These are phyloP conservation scores for Chironomus striatipennis DNA, from an alignment of 1,140 invertebrate genomes.

Conservation along the genomic window DNA sequence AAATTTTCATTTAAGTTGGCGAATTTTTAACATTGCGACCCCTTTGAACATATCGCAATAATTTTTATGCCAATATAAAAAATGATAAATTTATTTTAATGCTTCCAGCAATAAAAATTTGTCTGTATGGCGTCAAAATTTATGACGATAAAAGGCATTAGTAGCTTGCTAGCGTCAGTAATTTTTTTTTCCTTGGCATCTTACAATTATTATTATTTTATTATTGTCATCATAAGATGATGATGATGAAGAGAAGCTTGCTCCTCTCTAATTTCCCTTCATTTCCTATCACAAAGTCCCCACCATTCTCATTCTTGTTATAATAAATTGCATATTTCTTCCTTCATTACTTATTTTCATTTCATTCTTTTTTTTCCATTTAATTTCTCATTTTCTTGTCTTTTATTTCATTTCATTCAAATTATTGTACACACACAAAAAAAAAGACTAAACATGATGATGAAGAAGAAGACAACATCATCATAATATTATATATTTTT, in stretches of 20 bases:
- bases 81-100: conserved; percentile 1
- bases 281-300: background rate
- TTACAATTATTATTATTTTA: background rate
- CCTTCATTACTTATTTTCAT: background rate
- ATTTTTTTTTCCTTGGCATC: background rate
- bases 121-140: conserved; percentile 6
- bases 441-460: background rate
- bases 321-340: conserved; percentile 15
- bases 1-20: too few relatives aligned
- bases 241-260: background rate
- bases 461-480: background rate
- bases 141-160: conserved; percentile 9
- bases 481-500: too few relatives aligned
- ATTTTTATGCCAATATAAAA: conserved; percentile 14
- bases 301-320: background rate
- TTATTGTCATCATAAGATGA: background rate
- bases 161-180: background rate
- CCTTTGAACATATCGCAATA: background rate
- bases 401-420: background rate
- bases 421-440: background rate
- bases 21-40: too few relatives aligned
- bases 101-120: background rate
- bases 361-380: background rate
- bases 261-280: background rate
- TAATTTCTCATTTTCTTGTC: background rate